Conservation (phyloP, 1,140 invertebrate genomes). For the Trichogramma pretiosum region DNA sequence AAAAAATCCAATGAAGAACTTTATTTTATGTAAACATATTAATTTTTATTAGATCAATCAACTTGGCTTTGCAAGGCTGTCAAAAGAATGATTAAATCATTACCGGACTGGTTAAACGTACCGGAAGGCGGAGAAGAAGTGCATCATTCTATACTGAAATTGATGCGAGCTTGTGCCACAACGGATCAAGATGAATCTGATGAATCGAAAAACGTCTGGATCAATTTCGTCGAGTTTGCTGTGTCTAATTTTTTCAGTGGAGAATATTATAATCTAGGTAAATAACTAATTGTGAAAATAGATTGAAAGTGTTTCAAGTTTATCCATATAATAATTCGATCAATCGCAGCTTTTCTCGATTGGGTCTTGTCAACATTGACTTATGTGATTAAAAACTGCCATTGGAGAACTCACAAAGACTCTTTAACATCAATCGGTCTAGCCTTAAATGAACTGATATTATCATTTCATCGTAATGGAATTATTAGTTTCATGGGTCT, state of each 20-base stretch:
- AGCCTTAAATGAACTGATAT: slow-evolving; percentile 43
- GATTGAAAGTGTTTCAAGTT: no score
- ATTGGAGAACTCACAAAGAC: slow-evolving; percentile 39
- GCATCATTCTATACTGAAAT: slow-evolving; percentile 33
- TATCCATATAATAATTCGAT: no score
- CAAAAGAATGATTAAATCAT: slow-evolving; percentile 34
- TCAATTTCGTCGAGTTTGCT: slow-evolving; percentile 32
- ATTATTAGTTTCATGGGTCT: slow-evolving; percentile 48
- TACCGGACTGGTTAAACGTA: slow-evolving; percentile 28
- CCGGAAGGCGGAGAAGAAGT: slow-evolving; percentile 30
- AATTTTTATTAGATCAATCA: slow-evolving; percentile 21
- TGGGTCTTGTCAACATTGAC: slow-evolving; percentile 45
- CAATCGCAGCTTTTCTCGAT: slow-evolving; percentile 44
- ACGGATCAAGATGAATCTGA: slow-evolving; percentile 21
- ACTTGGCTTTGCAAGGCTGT: slow-evolving; percentile 29
- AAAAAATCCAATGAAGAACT: no score
- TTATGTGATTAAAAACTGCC: slow-evolving; percentile 41
- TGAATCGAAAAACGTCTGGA: slow-evolving; percentile 26
- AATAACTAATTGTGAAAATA: no score
- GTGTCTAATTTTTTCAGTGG: slow-evolving; percentile 33
- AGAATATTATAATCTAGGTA: slow-evolving; percentile 48
- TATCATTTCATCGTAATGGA: slow-evolving; percentile 45
- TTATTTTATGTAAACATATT: no score
- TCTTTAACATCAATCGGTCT: slow-evolving; percentile 29
- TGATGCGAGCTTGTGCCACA: slow-evolving; percentile 31